Evolutionary conservation across 2,888 invertebrate species (phyloP), one percentile per base, ranked within the genome.

Genomic region (Ormyrus nitidulus): DNA sequence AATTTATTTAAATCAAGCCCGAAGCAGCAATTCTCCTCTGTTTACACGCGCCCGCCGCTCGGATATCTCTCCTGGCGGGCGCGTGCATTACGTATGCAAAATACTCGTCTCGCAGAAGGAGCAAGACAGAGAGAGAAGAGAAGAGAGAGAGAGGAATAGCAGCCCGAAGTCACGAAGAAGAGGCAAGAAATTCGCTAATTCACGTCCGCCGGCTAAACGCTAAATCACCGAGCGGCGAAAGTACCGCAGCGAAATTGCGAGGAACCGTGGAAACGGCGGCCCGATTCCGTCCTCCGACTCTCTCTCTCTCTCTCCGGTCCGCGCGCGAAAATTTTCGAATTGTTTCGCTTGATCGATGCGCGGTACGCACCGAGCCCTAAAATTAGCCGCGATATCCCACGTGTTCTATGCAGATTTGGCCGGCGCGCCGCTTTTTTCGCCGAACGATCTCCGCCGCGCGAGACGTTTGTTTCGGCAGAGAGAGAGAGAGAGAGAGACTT

Each of bases 121-220:
- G 19, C 19, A 19, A 19, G 19, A 46, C 9, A 58, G n/a, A 34
- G 44, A n/a, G 56, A 70, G 48, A 68, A 61, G 56, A 70, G 51
- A 19, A 19, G 19, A 56, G 34, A 56, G 54, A 13, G 65, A 61
- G 76, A 59, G 65, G 66, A 66, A 72, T 61, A 54, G 56, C 48
- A 9, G 59, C 46, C 19, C n/a, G 53, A 34, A 59, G 78, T 75
- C 74, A 81, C 78, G 81, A 78, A 78, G 81, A 75, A 75, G 79
- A 69, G 54, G 73, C 79, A 77, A 82, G 82, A 82, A 82, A 82
- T 82, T 79, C 74, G 71, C 82, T 82, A 82, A 82, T 82, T 82
- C 77, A 82, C 66, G 79, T 82, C 56, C 58, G 64, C 74, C 64
- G 53, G 49, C 81, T 75, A 75, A 79, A 75, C 77, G 77, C 58